phyloP scores from a whole-genome alignment of 30 jellyfish, hydroid and myxozoan genomes.

The Aurelia coerulea region DNA sequence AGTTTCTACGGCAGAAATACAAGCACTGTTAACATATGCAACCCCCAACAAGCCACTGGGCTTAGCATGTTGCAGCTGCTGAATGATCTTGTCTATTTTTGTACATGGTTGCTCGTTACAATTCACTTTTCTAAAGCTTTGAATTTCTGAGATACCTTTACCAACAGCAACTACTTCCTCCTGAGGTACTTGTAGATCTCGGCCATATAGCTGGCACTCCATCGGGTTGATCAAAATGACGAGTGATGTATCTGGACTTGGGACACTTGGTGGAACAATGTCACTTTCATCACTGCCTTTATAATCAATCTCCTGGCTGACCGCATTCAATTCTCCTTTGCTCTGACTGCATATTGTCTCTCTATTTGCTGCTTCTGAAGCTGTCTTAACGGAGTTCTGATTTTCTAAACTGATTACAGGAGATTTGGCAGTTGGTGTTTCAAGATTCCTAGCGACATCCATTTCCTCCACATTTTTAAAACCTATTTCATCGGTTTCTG shows the following conservation, averaged over 20 bases:
- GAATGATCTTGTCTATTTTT: no score
- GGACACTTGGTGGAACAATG: slow-evolving; percentile 24
- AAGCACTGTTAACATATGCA: no score
- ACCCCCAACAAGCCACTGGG: no score
- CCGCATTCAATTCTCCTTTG: neutral
- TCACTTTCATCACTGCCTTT: slow-evolving; percentile 12
- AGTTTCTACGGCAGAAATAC: no score
- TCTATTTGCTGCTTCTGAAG: neutral
- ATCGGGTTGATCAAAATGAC: slow-evolving; percentile 17
- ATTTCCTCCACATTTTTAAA: neutral
- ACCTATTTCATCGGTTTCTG: neutral
- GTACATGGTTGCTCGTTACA: no score
- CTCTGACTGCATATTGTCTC: neutral
- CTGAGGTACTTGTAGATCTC: no score
- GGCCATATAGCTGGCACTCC: neutral
- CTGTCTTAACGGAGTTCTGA: neutral
- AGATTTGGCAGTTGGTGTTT: neutral
- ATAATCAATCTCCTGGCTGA: neutral
- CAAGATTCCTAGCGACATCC: neutral
- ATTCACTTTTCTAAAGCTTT: no score
- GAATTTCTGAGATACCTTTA: no score
- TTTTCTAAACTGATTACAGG: no score
- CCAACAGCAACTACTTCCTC: no score
- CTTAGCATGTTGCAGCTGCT: no score
- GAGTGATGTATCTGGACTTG: neutral